phyloP scores from a whole-genome alignment of 2,888 invertebrate species.

The Drosophila emarginata region DNA sequence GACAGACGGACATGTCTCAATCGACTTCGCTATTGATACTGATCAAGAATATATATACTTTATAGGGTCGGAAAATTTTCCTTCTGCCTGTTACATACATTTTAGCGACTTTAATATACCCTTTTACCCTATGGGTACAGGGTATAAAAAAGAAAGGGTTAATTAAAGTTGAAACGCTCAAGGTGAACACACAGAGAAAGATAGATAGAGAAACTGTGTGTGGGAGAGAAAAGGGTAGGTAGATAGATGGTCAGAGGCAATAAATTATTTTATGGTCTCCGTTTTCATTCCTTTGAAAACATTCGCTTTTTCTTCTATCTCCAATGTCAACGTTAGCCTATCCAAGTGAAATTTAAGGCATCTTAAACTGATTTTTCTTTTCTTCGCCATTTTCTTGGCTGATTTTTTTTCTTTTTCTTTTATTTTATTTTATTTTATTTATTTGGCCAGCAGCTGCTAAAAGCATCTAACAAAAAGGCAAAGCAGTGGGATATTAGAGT shows the following conservation, averaged over 20 bases:
- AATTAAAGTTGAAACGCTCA: slow-evolving; percentile 42
- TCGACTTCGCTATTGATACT: too few relatives aligned
- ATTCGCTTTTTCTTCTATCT: not conserved
- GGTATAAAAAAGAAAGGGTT: slow-evolving; percentile 36
- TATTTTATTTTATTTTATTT: slow-evolving; percentile 30
- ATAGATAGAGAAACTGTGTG: not conserved
- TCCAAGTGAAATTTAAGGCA: slow-evolving; percentile 5
- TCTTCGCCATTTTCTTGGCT: not conserved
- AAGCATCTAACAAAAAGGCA: slow-evolving; percentile 26
- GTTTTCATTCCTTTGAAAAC: not conserved
- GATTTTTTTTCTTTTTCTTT: slow-evolving; percentile 27
- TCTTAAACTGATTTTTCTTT: slow-evolving; percentile 11
- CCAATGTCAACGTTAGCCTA: slow-evolving; percentile 4
- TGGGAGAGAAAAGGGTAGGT: not conserved
- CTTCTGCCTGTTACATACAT: too few relatives aligned
- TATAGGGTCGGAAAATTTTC: too few relatives aligned
- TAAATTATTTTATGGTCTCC: slow-evolving; percentile 17
- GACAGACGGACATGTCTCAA: too few relatives aligned
- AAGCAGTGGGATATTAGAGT: not conserved
- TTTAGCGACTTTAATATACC: too few relatives aligned
- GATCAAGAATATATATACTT: too few relatives aligned
- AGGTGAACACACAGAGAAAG: not conserved
- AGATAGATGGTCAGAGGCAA: not conserved
- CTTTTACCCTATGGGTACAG: too few relatives aligned
- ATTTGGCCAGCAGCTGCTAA: slow-evolving; percentile 17